These are phyloP conservation scores for Scolopax rusticola DNA, from an alignment of 2,797 vertebrate species.

Conservation along the genomic window DNA sequence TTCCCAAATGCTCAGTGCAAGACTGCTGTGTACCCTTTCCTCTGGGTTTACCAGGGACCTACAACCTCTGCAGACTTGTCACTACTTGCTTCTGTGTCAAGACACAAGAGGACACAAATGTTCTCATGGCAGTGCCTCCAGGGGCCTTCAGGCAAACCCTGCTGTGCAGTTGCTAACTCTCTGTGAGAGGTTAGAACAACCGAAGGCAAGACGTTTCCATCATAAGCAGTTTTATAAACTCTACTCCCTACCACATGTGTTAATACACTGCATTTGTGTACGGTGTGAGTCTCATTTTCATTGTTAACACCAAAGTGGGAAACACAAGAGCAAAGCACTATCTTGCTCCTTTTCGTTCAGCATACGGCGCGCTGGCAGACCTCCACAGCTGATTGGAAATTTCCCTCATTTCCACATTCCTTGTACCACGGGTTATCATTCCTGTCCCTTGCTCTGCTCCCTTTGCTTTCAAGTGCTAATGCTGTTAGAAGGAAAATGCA, in stretches of 20 bases:
- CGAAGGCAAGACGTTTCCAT: background rate
- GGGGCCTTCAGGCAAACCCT: background rate
- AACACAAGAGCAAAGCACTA: background rate
- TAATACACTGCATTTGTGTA: background rate
- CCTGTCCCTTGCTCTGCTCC: accelerated
- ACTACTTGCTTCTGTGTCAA: background rate
- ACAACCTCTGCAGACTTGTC: background rate
- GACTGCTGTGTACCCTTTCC: background rate
- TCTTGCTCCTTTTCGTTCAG: background rate
- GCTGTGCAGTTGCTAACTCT: background rate
- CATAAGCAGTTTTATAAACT: accelerated
- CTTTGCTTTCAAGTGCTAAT: background rate
- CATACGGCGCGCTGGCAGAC: background rate
- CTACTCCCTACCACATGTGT: accelerated
- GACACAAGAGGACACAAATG: background rate
- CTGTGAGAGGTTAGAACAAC: background rate
- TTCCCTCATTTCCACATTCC: background rate
- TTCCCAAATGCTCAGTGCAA: background rate
- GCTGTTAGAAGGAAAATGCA: background rate
- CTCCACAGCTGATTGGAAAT: background rate
- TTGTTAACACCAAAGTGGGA: background rate
- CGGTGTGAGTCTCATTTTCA: background rate
- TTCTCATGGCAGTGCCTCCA: background rate
- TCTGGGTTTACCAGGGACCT: background rate
- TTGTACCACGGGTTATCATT: background rate